Base-by-base conservation (phyloP, 2,113 vertebrate genomes). In the Guaruba guarouba region DNA sequence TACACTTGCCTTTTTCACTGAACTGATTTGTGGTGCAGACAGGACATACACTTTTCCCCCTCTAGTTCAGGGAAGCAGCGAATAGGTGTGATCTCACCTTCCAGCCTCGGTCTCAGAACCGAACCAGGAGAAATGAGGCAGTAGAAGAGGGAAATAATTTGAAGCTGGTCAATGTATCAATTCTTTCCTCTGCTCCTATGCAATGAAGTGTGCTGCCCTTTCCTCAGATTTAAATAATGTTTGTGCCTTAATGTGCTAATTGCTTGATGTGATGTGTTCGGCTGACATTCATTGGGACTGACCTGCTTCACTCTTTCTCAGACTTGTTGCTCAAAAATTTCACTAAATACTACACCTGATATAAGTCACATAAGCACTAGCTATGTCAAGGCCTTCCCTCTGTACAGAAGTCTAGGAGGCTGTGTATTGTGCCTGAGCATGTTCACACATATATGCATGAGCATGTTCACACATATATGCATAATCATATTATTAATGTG, bases 401-500 rank as follows among this genome's bases (percentile, higher is more conserved):
- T 69, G 29, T 24, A 39, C 7, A 44, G 7, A 33, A 19, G 13
- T 69, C 13, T 19, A 14, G 13, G 57, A 82, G 31, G 25, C 22
- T 25, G 16, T 0, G 0, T 43, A 27, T 4, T 63, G 33, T 63
- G 17, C 17, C 22, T 44, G 23, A 74, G 23, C 33, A 24, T 57
- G 33, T 62, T 70, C 55, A 66, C 1, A 9, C 10, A 22, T 41
- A 43, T n/a, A 46, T 28, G 15, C 31, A 49, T 64, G 23, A 74
- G 23, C 33, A 24, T 57, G 33, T 62, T 70, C 55, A 66, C 1
- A 9, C 10, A 22, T 41, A 43, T n/a, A 46, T 28, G 15, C 31
- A 49, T 64, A 89, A 83, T 81, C 20, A 23, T 46, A 81, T 86
- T 90, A 92, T 85, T 92, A 88, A 94, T 85, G 86, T 74, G 70